phyloP scores from a whole-genome alignment of 2,888 invertebrate species.

The Nomada ferruginata region DNA sequence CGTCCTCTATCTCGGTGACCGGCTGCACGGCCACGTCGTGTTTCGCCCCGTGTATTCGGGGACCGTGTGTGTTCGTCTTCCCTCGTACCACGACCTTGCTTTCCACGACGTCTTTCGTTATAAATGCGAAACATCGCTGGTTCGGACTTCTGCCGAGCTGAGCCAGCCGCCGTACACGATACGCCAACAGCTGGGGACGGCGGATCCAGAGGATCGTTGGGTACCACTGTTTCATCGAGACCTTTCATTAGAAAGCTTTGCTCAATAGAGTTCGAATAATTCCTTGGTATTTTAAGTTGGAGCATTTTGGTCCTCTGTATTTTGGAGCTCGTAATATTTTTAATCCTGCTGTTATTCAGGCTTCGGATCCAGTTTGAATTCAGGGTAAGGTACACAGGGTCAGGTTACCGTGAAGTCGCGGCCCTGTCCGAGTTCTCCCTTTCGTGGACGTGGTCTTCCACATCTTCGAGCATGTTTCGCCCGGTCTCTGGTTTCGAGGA shows the following conservation, averaged over 20 bases:
- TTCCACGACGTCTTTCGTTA: constrained; percentile 35
- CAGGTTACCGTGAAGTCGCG: constrained; percentile 48
- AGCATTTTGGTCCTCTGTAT: too few species aligned
- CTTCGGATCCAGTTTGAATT: constrained; percentile 22
- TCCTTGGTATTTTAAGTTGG: too few species aligned
- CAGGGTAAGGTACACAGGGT: constrained; percentile 39
- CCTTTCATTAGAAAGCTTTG: neutral
- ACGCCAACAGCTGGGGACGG: neutral
- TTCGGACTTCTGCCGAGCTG: constrained; percentile 42
- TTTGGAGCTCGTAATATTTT: too few species aligned
- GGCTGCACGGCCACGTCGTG: constrained; percentile 22
- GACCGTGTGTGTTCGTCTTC: constrained; percentile 20
- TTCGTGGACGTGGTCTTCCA: constrained; percentile 56
- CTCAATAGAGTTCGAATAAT: neutral
- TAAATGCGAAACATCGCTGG: constrained; percentile 48
- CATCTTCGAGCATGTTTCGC: constrained; percentile 61
- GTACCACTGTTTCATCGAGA: neutral
- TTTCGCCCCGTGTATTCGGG: constrained; percentile 35
- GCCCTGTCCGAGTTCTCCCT: constrained; percentile 40
- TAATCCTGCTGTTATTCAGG: neutral
- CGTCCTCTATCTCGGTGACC: constrained; percentile 38
- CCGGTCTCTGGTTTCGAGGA: constrained; percentile 65
- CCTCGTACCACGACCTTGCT: constrained; percentile 33
- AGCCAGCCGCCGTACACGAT: constrained; percentile 14
- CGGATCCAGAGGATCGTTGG: neutral